Evolutionary conservation across 2,888 invertebrate species (phyloP), one percentile per base, ranked within the genome.

Genomic region (Ophion ventricosus): DNA sequence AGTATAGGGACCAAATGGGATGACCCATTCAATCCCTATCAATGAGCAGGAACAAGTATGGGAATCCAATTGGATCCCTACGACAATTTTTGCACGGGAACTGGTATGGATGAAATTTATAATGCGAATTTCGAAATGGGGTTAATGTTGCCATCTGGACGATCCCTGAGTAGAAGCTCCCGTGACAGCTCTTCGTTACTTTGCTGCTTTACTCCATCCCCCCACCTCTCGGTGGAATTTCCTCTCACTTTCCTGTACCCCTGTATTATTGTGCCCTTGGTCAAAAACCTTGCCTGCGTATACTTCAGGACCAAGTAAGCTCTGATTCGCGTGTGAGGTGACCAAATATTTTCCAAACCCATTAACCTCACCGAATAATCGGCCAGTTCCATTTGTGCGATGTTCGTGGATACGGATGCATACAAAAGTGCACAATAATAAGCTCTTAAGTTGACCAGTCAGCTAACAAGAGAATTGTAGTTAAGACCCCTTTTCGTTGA

Each of bases 131-230:
- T 73, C 56, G 54, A 66, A 80, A 67, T 67, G 73, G 73, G 80
- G 75, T 75, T 57, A 77, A 80, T 49, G 83, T 80, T 78, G 81
- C 77, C 69, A 64, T 80, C 74, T 74, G 77, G 77, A 77, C 64
- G 80, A 81, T 77, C 67, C 77, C 69, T 64, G 74, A 74, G 74
- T 70, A 81, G 73, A 78, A 81, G 64, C 67, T 77, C 67, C 63
- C 56, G 49, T 69, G 77, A 84, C 67, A 49, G 56, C 54, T 63
- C 57, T 83, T 54, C 66, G 56, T 63, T 67, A 43, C 56, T 23
- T 29, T 29, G 67, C 25, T 26, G 66, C 73, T 35, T 69, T 73
- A 11, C 64, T 20, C 0, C 14, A 26, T 4, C 26, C 14, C 57
- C 8, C 3, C 1, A 5, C 4, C 26, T 2, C 25, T 54, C 26